These are phyloP conservation scores for Pachydiplax longipennis DNA, from an alignment of 2,888 invertebrate species.

Conservation along the genomic window DNA sequence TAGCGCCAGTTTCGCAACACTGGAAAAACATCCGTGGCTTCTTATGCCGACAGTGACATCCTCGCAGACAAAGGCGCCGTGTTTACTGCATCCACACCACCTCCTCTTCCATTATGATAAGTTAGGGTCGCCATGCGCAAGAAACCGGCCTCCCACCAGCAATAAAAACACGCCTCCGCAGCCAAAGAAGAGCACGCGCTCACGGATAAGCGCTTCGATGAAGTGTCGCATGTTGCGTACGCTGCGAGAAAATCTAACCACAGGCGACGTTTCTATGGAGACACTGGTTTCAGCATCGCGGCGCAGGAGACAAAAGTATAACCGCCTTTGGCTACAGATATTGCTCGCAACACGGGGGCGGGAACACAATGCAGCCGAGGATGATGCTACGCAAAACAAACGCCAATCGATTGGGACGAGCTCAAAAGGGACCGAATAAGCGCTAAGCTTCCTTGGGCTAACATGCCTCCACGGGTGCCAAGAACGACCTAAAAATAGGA, in stretches of 20 bases:
- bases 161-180: neutral
- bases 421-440: neutral
- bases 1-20: no score
- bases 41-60: no score
- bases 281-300: neutral
- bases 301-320: neutral
- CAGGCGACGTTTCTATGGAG: neutral
- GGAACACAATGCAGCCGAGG: neutral
- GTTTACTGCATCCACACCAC: no score
- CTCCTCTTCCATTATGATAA: no score
- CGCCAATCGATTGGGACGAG: neutral
- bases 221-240: neutral
- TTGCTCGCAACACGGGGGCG: neutral
- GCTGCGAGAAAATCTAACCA: neutral
- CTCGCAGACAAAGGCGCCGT: no score
- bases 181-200: neutral
- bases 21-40: no score
- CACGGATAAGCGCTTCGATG: neutral
- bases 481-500: neutral
- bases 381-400: neutral
- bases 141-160: no score
- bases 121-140: no score
- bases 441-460: neutral
- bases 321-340: neutral
- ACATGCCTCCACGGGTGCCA: neutral